phyloP scores from a whole-genome alignment of 2,113 vertebrate genomes.

The Hucho hucho region DNA sequence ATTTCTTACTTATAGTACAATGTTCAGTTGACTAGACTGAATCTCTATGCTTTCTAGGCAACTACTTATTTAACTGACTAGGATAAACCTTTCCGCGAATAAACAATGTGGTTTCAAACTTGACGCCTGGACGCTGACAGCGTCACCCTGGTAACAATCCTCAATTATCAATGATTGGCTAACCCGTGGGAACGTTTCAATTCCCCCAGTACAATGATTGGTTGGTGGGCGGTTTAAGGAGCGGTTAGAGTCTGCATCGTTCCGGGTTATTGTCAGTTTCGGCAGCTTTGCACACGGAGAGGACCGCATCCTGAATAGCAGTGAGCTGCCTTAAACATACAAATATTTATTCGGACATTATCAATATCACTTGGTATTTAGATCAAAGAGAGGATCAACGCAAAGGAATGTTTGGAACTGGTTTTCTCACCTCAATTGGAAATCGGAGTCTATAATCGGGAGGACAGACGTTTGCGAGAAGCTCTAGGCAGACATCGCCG shows the following conservation, averaged over 20 bases:
- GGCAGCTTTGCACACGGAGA: conserved; percentile 71
- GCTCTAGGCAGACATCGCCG: conserved; percentile 59
- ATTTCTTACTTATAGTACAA: not conserved
- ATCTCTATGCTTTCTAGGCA: conserved; percentile 32
- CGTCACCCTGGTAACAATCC: conserved; percentile 79
- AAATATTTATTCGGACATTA: conserved; percentile 28
- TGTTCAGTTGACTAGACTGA: not conserved
- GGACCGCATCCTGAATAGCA: conserved; percentile 58
- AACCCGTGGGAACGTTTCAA: conserved; percentile 76
- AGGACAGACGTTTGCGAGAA: conserved; percentile 49
- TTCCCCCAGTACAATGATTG: conserved; percentile 69
- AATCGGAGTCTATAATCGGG: conserved; percentile 44
- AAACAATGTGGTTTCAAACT: conserved; percentile 68
- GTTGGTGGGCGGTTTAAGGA: conserved; percentile 74
- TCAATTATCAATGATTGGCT: conserved; percentile 75
- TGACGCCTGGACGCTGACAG: conserved; percentile 73
- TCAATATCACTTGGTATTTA: conserved; percentile 29
- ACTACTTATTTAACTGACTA: not conserved
- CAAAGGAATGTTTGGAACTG: conserved; percentile 29
- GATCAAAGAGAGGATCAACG: conserved; percentile 39
- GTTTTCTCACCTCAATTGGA: conserved; percentile 33
- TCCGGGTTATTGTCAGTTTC: conserved; percentile 81
- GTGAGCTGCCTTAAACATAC: conserved; percentile 59
- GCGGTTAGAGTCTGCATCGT: conserved; percentile 73
- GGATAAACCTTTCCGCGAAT: conserved; percentile 46